phyloP scores from a whole-genome alignment of 2,888 invertebrate species.

The Metallyticus violacea region DNA sequence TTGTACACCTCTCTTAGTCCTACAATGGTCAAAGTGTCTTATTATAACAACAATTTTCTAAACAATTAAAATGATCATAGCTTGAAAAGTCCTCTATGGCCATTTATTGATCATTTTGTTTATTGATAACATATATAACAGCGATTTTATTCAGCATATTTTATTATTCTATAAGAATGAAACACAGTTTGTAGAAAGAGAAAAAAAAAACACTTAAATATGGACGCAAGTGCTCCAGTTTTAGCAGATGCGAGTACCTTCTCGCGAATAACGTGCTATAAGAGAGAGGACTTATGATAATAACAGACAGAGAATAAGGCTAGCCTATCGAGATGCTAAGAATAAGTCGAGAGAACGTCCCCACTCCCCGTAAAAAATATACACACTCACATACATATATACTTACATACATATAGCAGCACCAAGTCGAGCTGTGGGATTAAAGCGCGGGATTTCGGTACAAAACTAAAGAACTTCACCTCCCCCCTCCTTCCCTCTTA shows the following conservation, averaged over 20 bases:
- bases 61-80: no score
- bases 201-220: no score
- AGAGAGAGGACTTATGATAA: slow-evolving; percentile 29
- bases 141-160: no score
- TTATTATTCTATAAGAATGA: no score
- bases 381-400: background rate
- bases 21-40: no score
- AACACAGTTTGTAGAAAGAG: background rate
- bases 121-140: no score
- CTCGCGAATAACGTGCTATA: background rate
- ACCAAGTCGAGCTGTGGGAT: background rate
- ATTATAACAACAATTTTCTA: no score
- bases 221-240: background rate
- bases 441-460: slow-evolving; percentile 18
- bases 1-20: no score
- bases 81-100: no score
- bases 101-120: no score
- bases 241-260: background rate
- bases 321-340: background rate
- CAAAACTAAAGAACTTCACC: slow-evolving; percentile 8
- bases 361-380: background rate
- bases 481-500: background rate
- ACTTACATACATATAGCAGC: background rate
- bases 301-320: slow-evolving; percentile 10
- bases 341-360: background rate